Evolutionary conservation across 2,888 invertebrate species (phyloP).

Genomic region (Scaptomyza tumidula): DNA sequence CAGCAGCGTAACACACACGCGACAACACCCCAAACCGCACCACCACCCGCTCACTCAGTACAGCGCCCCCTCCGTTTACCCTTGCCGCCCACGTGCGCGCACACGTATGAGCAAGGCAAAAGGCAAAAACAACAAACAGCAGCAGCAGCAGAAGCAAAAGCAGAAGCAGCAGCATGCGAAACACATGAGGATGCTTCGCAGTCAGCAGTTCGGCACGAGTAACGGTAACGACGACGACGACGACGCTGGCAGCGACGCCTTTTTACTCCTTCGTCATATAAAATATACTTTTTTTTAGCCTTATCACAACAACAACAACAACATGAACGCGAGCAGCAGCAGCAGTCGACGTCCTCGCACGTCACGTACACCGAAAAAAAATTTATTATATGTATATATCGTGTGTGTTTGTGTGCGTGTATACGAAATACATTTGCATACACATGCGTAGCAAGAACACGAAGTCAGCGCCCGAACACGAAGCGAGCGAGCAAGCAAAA

Average conservation of each 20-base stretch:
- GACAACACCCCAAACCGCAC: conserved; percentile 40
- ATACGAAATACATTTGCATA: conserved; percentile 71
- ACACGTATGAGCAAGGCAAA: conserved; percentile 71
- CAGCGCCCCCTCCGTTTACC: conserved; percentile 15
- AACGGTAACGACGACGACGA: conserved; percentile 40
- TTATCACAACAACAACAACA: conserved; percentile 67
- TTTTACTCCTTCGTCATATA: conserved; percentile 78
- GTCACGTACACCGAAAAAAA: conserved; percentile 77
- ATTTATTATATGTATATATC: conserved; percentile 45
- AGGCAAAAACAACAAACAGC: conserved; percentile 68
- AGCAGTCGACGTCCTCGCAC: conserved; percentile 74
- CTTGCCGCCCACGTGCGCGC: conserved; percentile 75
- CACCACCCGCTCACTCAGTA: conserved; percentile 8
- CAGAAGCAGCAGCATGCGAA: conserved; percentile 43
- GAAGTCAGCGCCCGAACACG: conserved; percentile 39
- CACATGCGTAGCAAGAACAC: conserved; percentile 71
- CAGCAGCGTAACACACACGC: conserved; percentile 58
- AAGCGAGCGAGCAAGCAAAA: conserved; percentile 24
- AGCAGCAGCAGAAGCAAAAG: conserved; percentile 23
- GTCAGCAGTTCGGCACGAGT: conserved; percentile 33
- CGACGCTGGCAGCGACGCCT: conserved; percentile 50
- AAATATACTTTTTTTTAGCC: conserved; percentile 67
- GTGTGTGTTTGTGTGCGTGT: conserved; percentile 34
- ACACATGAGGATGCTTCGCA: conserved; percentile 71
- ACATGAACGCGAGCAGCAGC: conserved; percentile 22